Percentiles rank a stretch among this genome's conserved stretches.
Evolutionary conservation across 2,797 vertebrate genomes (phyloP).

Genomic region (Betta splendens): DNA sequence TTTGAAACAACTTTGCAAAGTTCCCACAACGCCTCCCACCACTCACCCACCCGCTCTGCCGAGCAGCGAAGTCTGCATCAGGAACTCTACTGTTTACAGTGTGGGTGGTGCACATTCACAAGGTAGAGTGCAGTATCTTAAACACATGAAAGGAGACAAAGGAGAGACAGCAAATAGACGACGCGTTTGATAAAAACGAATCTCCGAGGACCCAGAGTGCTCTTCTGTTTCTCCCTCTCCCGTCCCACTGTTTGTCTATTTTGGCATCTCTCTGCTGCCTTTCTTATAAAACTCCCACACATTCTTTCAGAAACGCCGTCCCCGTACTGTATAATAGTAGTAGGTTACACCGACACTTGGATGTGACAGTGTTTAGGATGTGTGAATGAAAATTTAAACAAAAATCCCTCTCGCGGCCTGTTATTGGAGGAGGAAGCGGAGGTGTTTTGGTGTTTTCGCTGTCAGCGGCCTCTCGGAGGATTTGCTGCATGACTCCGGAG

Average conservation of each 20-base stretch:
- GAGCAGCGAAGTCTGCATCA: constrained; percentile 31
- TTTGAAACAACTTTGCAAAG: constrained; percentile 31
- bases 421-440: constrained; percentile 4
- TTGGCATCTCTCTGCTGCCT: constrained; percentile 37
- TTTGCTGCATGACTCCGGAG: constrained; percentile 25
- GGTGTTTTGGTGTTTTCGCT: constrained; percentile 8
- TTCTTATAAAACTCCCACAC: constrained; percentile 33
- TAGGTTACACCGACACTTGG: constrained; percentile 16
- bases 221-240: constrained; percentile 25
- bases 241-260: constrained; percentile 53
- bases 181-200: constrained; percentile 41
- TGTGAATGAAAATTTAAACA: constrained; percentile 29
- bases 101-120: constrained; percentile 50
- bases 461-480: constrained; percentile 29
- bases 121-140: constrained; percentile 24
- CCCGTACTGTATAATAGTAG: constrained; percentile 14
- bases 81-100: constrained; percentile 52
- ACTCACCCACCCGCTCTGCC: constrained; percentile 5
- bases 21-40: constrained; percentile 8
- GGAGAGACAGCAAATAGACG: constrained; percentile 42
- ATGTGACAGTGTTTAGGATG: constrained; percentile 21
- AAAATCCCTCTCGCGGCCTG: neutral
- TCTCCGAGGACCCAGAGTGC: constrained; percentile 49
- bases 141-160: constrained; percentile 49
- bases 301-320: constrained; percentile 20